Evolutionary conservation across 1,140 invertebrate genomes (phyloP).

Genomic region (Bombyx mori): ASM3026992v2 NC_085131.1:3107501-3108000

Average conservation of each 20-base stretch:
- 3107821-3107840: slow-evolving; percentile 46
- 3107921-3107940: slow-evolving; percentile 52
- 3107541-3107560: too few relatives aligned
- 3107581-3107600: too few relatives aligned
- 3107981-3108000: too few relatives aligned
- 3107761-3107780: slow-evolving; percentile 61
- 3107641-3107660: too few relatives aligned
- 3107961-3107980: too few relatives aligned
- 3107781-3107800: slow-evolving; percentile 60
- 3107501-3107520: too few relatives aligned
- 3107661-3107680: too few relatives aligned
- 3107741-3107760: slow-evolving; percentile 16
- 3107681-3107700: neutral
- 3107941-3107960: too few relatives aligned
- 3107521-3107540: too few relatives aligned
- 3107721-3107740: neutral
- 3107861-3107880: slow-evolving; percentile 59
- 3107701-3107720: neutral
- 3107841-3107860: slow-evolving; percentile 60
- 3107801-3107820: slow-evolving; percentile 39
- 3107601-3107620: too few relatives aligned
- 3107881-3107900: slow-evolving; percentile 51
- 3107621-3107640: too few relatives aligned
- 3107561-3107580: too few relatives aligned
- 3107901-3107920: slow-evolving; percentile 49